Evolutionary conservation across 2,888 invertebrate genomes (phyloP), one percentile per base, ranked within the genome.

Genomic region (Drosophila helvetica): DNA sequence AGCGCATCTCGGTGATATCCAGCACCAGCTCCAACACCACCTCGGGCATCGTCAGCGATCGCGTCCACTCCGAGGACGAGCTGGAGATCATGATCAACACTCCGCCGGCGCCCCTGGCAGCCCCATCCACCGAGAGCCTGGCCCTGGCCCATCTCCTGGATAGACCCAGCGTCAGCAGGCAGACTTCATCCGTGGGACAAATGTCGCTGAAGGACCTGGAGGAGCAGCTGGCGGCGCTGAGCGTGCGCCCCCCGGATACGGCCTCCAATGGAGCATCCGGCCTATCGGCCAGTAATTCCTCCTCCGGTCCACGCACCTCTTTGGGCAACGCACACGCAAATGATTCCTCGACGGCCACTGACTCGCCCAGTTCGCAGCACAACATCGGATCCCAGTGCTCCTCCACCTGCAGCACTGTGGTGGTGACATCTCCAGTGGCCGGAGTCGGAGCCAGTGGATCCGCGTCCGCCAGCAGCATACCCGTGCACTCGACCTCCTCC

Each of bases 11-110:
- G 62, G 96, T 98, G 33, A 97, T 98, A 90, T 97, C 97, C 68
- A 96, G 96, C 88, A 97, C 98, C 47, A 98, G 98, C 88, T 98
- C 98, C n/a, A 98, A 98, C 90, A 98, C 98, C 46, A 98, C 98
- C 25, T 98, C 98, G 33, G 98, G 98, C 67, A 98, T 98, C 83
- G 98, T 98, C 51, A 98, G 98, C 91, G 98, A 98, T 92, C 95
- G 98, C 80, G 97, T 98, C 62, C 98, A 98, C 91, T 98, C 97
- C 61, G 96, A 98, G 93, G 98, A 98, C 90, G 98, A 98, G 92
- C 94, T 97, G 89, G 97, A 97, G 93, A 96, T 96, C 75, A 96
- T 96, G 95, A 96, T 96, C 69, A 96, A 96, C 78, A 94, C 95
- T 53, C 95, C 96, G 7, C 96, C 96, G 19, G 95, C 95, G 52